Conservation (phyloP, 2,113 vertebrate genomes). For the Takifugu flavidus region DNA sequence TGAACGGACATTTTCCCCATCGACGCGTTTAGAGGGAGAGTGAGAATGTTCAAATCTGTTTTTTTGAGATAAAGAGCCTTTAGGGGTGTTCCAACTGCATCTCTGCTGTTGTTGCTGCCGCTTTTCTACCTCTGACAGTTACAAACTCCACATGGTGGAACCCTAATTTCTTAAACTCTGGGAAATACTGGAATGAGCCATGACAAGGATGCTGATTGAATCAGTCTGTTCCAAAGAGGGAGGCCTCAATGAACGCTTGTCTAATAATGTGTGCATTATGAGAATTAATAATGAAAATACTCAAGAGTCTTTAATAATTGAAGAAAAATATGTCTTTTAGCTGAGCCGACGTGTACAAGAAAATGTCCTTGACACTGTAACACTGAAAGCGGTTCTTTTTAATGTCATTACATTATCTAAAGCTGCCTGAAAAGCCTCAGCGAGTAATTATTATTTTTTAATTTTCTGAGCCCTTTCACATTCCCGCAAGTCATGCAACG, state of each 20-base stretch:
- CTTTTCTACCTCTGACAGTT: slow-evolving; percentile 2
- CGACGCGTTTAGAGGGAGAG: slow-evolving; percentile 11
- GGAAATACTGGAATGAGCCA: slow-evolving; percentile 8
- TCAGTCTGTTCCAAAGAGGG: background rate
- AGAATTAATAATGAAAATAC: background rate
- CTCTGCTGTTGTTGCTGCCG: slow-evolving; percentile 22
- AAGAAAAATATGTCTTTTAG: background rate
- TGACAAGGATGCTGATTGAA: background rate
- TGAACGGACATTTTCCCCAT: slow-evolving; percentile 2
- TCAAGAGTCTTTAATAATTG: too few relatives aligned
- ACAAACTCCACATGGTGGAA: slow-evolving; percentile 8
- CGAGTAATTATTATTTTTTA: background rate
- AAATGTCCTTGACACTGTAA: background rate
- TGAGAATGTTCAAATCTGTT: slow-evolving; percentile 30
- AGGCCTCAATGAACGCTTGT: too few relatives aligned
- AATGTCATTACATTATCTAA: too few relatives aligned
- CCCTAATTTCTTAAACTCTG: slow-evolving; percentile 9
- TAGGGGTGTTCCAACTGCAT: slow-evolving; percentile 45
- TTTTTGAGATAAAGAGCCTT: slow-evolving; percentile 58
- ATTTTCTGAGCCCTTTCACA: too few relatives aligned
- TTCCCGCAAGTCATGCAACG: too few relatives aligned
- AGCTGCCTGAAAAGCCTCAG: background rate
- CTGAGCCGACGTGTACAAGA: background rate
- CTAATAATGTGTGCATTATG: too few relatives aligned
- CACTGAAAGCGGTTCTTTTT: background rate